Evolutionary conservation across 2,113 vertebrate genomes (phyloP), one percentile per base, ranked within the genome.

Genomic region (Dromas ardeola): DNA sequence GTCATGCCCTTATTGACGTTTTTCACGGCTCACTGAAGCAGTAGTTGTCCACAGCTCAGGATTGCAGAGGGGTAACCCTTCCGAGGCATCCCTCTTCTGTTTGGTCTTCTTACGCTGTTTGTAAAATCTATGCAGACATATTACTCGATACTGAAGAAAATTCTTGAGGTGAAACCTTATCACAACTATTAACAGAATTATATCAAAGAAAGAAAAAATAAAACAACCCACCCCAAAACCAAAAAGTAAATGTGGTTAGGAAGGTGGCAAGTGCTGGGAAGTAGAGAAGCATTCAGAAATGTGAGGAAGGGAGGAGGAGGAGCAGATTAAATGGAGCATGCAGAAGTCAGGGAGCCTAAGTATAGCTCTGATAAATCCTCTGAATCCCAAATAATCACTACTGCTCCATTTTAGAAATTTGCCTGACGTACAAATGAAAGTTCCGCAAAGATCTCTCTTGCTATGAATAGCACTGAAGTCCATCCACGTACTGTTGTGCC

Each of bases 401-500:
- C 67, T 88, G 49, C 63, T 90, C 26, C 69, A 6, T 38, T 62
- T 52, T 23, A 74, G 77, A 36, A 70, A 32, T 65, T 47, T 62
- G 13, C 6, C 43, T 65, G 59, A 58, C 0, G 0, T 13, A 19
- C 49, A 69, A 36, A 50, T 0, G 2, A 18, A 52, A 29, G n/a
- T 66, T 88, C 36, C 1, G 8, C n/a, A 22, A 36, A 53, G 53
- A 34, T 34, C n/a, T 78, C 40, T 85, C 26, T 30, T 70, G 30
- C 40, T 47, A 1, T 40, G 81, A 50, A 5, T 6, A 56, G 34
- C 71, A 10, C 66, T 38, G 50, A n/a, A n/a, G 10, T 36, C 34
- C 38, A 6, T n/a, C 23, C 66, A 7, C 4, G 6, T 5, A 17
- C 43, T 45, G 19, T 15, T n/a, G 30, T 66, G 15, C 56, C 58